Percentiles rank a stretch among this genome's conserved stretches.
These are phyloP conservation scores for Xylota segnis DNA, from an alignment of 2,888 invertebrate species.

Conservation along the genomic window DNA sequence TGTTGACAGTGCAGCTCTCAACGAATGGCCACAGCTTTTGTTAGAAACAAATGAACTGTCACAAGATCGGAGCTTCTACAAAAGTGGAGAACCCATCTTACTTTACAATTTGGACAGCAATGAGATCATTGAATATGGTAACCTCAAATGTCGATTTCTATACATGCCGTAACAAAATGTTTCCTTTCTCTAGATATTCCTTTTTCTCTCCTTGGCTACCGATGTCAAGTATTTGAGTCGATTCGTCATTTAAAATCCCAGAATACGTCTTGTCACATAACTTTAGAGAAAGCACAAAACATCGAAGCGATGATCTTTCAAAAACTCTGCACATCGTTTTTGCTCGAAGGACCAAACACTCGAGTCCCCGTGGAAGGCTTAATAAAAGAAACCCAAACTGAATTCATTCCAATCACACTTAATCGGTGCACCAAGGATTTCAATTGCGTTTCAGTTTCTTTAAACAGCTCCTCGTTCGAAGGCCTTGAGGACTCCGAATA, in stretches of 20 bases:
- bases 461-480: slow-evolving; percentile 11
- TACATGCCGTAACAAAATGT: background rate
- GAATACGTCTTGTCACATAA: slow-evolving; percentile 78
- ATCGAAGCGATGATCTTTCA: slow-evolving; percentile 47
- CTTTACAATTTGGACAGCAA: slow-evolving; percentile 38
- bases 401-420: slow-evolving; percentile 46
- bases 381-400: slow-evolving; percentile 4
- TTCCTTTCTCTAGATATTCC: slow-evolving; percentile 79
- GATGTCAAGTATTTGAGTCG: slow-evolving; percentile 80
- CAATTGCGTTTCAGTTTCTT: slow-evolving; percentile 28
- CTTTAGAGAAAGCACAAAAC: slow-evolving; percentile 75
- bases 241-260: slow-evolving; percentile 79
- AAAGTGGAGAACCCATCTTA: slow-evolving; percentile 50
- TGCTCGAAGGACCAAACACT: slow-evolving; percentile 40
- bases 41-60: slow-evolving; percentile 21
- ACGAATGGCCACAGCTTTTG: slow-evolving; percentile 56
- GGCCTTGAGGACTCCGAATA: slow-evolving; percentile 45
- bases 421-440: slow-evolving; percentile 22
- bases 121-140: slow-evolving; percentile 57
- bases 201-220: slow-evolving; percentile 78
- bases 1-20: background rate
- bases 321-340: slow-evolving; percentile 53
- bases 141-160: background rate
- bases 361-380: slow-evolving; percentile 22
- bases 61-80: slow-evolving; percentile 34